These are phyloP conservation scores for Sebastes itinus DNA, from an alignment of 2,797 vertebrate genomes.

Conservation along the genomic window DNA sequence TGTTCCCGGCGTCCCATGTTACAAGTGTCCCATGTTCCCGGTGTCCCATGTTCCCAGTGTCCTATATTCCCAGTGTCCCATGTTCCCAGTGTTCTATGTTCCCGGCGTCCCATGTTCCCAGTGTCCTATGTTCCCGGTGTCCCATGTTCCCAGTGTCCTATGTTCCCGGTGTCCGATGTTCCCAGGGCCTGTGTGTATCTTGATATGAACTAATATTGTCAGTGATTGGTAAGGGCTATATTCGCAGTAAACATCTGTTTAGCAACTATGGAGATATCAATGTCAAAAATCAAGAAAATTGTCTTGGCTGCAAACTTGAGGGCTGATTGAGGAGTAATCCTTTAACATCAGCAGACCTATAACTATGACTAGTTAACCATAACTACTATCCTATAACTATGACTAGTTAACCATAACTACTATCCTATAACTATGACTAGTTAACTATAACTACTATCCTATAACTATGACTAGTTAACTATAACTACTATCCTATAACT, in stretches of 20 bases:
- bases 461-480: too few relatives aligned
- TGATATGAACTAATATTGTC: background rate
- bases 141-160: too few relatives aligned
- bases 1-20: rapidly evolving
- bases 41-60: rapidly evolving
- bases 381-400: too few relatives aligned
- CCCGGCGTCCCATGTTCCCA: rapidly evolving
- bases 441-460: too few relatives aligned
- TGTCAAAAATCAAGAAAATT: background rate
- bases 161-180: background rate
- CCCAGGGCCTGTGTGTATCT: background rate
- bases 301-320: background rate
- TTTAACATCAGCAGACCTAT: too few relatives aligned
- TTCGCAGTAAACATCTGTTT: background rate
- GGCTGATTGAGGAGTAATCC: background rate
- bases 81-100: rapidly evolving
- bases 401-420: too few relatives aligned
- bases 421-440: too few relatives aligned
- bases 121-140: too few relatives aligned
- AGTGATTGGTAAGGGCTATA: background rate
- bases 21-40: rapidly evolving
- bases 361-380: too few relatives aligned
- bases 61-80: too few relatives aligned
- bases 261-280: background rate
- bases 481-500: too few relatives aligned